Percentiles rank a stretch among this genome's conserved stretches.
Conservation (phyloP, 1,140 invertebrate genomes). For the Apocrypta bakeri region DNA sequence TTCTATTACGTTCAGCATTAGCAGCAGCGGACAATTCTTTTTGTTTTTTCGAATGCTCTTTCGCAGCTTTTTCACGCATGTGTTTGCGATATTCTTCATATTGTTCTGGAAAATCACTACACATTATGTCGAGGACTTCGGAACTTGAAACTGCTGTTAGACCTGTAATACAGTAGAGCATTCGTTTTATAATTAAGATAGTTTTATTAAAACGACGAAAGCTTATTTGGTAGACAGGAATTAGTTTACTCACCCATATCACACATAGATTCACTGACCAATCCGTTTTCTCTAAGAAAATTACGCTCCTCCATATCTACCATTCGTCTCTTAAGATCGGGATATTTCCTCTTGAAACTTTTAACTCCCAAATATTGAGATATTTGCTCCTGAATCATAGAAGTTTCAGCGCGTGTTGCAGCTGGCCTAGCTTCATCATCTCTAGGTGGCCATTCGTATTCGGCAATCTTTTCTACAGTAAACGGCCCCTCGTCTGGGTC, state of each 20-base stretch:
- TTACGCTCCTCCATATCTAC: conserved; percentile 93
- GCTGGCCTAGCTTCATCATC: conserved; percentile 92
- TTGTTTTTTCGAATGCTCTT: conserved; percentile 83
- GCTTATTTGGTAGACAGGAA: not conserved
- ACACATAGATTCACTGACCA: conserved; percentile 94
- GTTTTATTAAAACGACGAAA: not conserved
- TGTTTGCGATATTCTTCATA: conserved; percentile 94
- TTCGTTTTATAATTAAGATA: not conserved
- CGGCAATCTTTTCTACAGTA: conserved; percentile 90
- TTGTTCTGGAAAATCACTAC: conserved; percentile 94
- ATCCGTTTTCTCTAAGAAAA: conserved; percentile 87
- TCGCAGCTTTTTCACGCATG: conserved; percentile 86
- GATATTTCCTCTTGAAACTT: conserved; percentile 96
- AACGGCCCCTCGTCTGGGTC: conserved; percentile 83
- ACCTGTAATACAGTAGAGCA: conserved; percentile 73
- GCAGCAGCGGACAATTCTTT: conserved; percentile 75
- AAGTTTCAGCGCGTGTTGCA: conserved; percentile 82
- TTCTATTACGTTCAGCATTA: conserved; percentile 74
- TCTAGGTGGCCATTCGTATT: conserved; percentile 94
- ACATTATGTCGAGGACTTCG: conserved; percentile 96
- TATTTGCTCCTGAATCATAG: conserved; percentile 94
- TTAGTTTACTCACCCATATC: conserved; percentile 82
- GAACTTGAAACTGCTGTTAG: conserved; percentile 92
- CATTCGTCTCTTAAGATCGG: conserved; percentile 87
- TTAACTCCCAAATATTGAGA: conserved; percentile 94